Evolutionary conservation across 2,888 invertebrate genomes (phyloP), one percentile per base, ranked within the genome.

Genomic region (Caenorhabditis sulstoni): DNA sequence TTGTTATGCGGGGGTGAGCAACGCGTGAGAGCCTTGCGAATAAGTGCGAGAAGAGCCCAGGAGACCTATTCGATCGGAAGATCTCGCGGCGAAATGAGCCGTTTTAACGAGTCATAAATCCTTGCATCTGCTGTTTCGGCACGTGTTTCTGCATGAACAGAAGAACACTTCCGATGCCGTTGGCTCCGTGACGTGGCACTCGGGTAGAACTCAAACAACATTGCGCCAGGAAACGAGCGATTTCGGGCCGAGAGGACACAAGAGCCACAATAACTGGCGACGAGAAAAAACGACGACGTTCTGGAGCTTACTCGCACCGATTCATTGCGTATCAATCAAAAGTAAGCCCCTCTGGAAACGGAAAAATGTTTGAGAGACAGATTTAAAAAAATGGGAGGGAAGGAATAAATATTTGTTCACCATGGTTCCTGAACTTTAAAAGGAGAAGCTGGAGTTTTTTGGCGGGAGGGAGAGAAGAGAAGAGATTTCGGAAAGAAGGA

Each of bases 291-390:
- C 29, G 58, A 49, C 70, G 62, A 71, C 71, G 71, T 71, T 62
- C 62, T 37, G 22, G 16, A 20, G 18, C 12, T 35, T 58, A 67
- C 68, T 61, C 68, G 52, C 52, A 71, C 44, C 66, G 74, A 74
- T 66, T 58, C 59, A 74, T 65, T 65, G 58, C 58, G 65, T 65
- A 74, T 65, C 74, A 65, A 66, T 74, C 74, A 66, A 74, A 66
- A 65, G 37, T 66, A 65, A 65, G 74, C 59, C 65, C 22, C 22
- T 23, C 5, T 8, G 8, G 49, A 22, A 35, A 29, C 16, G 29
- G 14, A 37, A 29, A 52, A 65, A 52, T 66, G 59, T 59, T 66
- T 65, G 64, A 64, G 62, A 47, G 64, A 64, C 62, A 65, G 64
- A 57, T 64, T 73, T 65, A 23, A 55, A 23, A n/a, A 62, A 20